Base-by-base conservation (phyloP, 2,888 invertebrate species). In the Ischnura elegans region DNA sequence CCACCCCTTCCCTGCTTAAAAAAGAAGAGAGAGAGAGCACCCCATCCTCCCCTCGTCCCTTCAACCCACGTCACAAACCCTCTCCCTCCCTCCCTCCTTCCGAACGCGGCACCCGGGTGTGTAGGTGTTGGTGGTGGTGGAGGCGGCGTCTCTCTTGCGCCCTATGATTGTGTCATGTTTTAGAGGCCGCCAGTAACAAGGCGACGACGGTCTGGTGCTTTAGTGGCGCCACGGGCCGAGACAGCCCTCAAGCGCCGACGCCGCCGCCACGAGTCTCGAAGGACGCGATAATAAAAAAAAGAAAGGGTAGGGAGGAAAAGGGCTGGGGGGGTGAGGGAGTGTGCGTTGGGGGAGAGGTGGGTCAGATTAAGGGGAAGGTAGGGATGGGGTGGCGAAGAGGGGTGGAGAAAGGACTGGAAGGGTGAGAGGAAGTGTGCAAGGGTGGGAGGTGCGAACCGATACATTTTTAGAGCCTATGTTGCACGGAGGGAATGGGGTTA, bases 101-200 rank as follows among this genome's bases (percentile, higher is more conserved):
- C 13, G 10, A 45, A 46, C 5, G 45, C 45, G 42, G 61, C 61
- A 61, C 61, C 25, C 61, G 6, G 21, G 25, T 25, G 61, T 25
- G 25, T n/a, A n/a, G n/a, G n/a, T n/a, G n/a, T n/a, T n/a, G n/a
- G n/a, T n/a, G n/a, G n/a, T n/a, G n/a, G n/a, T n/a, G n/a, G n/a
- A n/a, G n/a, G n/a, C 76, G 36, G 76, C 25, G 19, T 36, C 84
- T 29, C 87, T 25, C 87, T n/a, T 19, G 42, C 51, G 90, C 90
- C 90, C 90, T 90, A 25, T 90, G 90, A 90, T 90, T 90, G 90
- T 90, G 90, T 90, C 90, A 90, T 90, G 90, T 90, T 90, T 51
- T 90, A 61, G 90, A 90, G 90, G 66, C 90, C 90, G 90, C 61
- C 90, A 43, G 90, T 90, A 90, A 90, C 90, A 61, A 90, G 90